phyloP scores from a whole-genome alignment of 2,888 invertebrate genomes.

The Sesamia inferens region DNA sequence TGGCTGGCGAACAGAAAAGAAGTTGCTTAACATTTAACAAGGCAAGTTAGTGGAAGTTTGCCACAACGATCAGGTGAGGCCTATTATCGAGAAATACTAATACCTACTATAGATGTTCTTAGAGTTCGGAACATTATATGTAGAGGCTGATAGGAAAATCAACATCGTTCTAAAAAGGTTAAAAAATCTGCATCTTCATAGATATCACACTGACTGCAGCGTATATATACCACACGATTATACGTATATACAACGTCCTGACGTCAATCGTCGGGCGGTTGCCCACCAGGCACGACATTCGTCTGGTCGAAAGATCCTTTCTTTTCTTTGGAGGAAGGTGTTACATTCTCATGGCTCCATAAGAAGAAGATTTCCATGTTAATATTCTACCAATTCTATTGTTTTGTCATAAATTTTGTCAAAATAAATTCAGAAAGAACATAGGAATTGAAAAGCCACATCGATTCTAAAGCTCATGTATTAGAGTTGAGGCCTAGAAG shows the following conservation, averaged over 20 bases:
- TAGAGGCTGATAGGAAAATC: neutral
- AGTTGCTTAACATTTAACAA: conserved; percentile 63
- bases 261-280: neutral
- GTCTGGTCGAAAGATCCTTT: neutral
- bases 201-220: neutral
- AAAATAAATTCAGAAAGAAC: no score
- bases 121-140: conserved; percentile 4
- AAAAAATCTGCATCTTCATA: neutral
- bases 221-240: neutral
- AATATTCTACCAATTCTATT: no score
- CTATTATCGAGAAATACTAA: conserved; percentile 33
- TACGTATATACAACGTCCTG: neutral
- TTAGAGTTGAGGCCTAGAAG: no score
- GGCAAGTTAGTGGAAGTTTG: conserved; percentile 57
- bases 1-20: conserved; percentile 46
- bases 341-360: neutral
- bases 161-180: neutral
- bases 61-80: conserved; percentile 53
- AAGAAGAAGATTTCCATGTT: no score
- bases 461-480: no score
- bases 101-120: conserved; percentile 26
- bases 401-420: no score
- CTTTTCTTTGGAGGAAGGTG: neutral
- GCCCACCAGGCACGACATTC: neutral
- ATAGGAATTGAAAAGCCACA: no score